Evolutionary conservation across 2,113 vertebrate genomes (phyloP), one percentile per base, ranked within the genome.

Genomic region (Misgurnus mizolepis): DNA sequence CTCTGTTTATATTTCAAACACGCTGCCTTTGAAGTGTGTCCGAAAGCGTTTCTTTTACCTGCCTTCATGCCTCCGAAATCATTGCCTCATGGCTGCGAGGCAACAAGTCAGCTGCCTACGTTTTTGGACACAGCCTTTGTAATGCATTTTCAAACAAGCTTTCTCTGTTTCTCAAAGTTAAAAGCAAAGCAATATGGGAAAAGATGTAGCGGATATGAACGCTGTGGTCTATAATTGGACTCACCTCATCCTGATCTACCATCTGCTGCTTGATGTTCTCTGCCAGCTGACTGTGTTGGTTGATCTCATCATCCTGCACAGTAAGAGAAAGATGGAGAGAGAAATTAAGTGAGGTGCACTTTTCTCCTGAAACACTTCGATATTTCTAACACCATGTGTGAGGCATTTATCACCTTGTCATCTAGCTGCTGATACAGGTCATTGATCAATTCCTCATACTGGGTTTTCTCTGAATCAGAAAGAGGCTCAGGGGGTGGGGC

Each of bases 241-340:
- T 68, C 91, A 98, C 97, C 95, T 99, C 97, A 49, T 98, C 97
- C 90, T 99, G 97, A 69, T 98, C 96, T 72, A 94, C 83, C 93
- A 98, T 95, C 93, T 98, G 97, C 79, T 97, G 95, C 82, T 96
- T 97, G 7, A 98, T 87, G 67, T 94, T 95, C 81, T 98, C 97
- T 11, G 92, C 93, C 82, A 95, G 53, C 90, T 99, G 97, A 91
- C 96, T 97, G 86, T 99, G 97, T 66, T 97, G 96, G 88, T 99
- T 98, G 89, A 99, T 97, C 90, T 99, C 97, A 64, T 99, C 97
- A 85, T 99, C 97, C 97, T 98, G 88, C 76, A 14, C 49, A 27
- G 76, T 5, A 45, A n/a, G 55, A 22, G 76, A 39, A 34, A 78
- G 75, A 47, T 18, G 82, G 18, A 72, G 65, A 49, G 5, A 64